phyloP scores from a whole-genome alignment of 1,140 invertebrate species.

The Brachionus sp. region DNA sequence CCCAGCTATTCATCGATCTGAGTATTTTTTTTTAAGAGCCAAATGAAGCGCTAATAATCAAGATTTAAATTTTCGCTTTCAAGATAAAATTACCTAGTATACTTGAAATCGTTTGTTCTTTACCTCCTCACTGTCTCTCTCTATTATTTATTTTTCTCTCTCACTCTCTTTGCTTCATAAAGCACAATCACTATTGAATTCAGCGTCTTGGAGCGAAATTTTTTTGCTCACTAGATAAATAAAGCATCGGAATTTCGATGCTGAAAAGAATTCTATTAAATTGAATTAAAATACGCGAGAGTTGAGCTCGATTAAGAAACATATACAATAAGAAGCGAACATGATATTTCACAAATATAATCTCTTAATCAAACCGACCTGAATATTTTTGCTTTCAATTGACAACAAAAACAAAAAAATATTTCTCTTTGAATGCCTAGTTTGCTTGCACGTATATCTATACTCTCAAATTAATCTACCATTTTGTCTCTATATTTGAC shows the following conservation, averaged over 20 bases:
- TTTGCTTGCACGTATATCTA: neutral
- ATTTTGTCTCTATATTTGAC: neutral
- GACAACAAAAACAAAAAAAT: neutral
- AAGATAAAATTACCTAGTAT: neutral
- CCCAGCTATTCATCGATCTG: neutral
- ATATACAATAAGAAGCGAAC: conserved; percentile 9
- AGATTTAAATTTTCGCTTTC: neutral
- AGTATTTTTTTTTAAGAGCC: neutral
- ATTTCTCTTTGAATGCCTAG: neutral
- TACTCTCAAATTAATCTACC: neutral
- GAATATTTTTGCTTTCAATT: conserved; percentile 34
- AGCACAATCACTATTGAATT: neutral
- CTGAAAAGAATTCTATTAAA: conserved; percentile 11
- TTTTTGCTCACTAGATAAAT: neutral
- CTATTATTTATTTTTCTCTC: neutral
- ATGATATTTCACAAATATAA: conserved; percentile 35
- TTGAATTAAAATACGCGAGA: neutral
- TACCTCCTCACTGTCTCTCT: neutral
- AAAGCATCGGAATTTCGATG: neutral
- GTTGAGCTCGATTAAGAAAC: neutral
- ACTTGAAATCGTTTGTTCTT: conserved; percentile 3
- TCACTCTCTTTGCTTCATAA: neutral
- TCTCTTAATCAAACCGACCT: conserved; percentile 45
- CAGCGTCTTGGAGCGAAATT: conserved; percentile 10
- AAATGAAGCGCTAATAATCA: conserved; percentile 18